These are phyloP conservation scores for Oreotragus oreotragus DNA, from an alignment of 2,113 vertebrate genomes.

Conservation along the genomic window DNA sequence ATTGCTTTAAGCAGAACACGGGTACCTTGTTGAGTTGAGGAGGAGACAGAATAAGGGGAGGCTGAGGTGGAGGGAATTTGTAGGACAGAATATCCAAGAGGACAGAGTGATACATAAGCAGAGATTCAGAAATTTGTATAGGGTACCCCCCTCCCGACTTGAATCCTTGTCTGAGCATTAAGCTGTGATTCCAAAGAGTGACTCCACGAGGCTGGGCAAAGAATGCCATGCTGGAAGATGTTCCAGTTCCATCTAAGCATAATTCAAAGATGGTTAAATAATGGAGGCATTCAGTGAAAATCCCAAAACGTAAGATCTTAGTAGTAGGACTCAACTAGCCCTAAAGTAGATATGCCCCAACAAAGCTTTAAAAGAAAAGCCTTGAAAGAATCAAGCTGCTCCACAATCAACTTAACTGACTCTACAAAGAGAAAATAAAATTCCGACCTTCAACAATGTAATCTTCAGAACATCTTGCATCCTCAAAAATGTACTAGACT, in stretches of 20 bases:
- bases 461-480: background rate
- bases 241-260: background rate
- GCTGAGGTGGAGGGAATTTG: background rate
- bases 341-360: background rate
- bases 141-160: background rate
- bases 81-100: background rate
- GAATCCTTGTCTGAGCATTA: background rate
- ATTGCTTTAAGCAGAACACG: background rate
- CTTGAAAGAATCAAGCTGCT: background rate
- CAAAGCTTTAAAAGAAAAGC: background rate
- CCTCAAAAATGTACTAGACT: background rate
- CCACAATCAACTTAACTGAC: background rate
- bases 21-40: background rate
- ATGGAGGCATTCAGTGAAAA: background rate
- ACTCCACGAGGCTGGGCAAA: background rate
- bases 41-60: background rate
- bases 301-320: background rate
- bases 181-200: background rate
- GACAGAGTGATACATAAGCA: background rate
- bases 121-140: background rate
- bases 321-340: background rate
- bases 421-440: conserved; percentile 11
- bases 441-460: background rate
- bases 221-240: background rate
- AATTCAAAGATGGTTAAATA: background rate